Evolutionary conservation across 2,797 vertebrate species (phyloP).

Genomic region (Myotis planiceps): DNA sequence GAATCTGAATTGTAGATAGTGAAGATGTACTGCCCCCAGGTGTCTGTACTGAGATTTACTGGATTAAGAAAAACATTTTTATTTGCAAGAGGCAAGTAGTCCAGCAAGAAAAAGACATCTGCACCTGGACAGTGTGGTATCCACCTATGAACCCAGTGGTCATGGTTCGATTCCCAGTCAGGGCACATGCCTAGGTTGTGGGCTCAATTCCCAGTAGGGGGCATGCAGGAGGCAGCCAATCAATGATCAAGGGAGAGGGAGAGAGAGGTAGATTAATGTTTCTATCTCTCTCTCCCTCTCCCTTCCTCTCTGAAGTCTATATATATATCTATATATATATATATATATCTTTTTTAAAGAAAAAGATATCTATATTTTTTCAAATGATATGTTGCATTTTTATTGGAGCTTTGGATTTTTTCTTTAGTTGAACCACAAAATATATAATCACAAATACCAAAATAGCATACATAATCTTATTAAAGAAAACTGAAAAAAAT

Average conservation of each 20-base stretch:
- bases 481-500: not conserved
- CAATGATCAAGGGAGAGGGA: no score
- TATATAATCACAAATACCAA: not conserved
- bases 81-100: slow-evolving; percentile 28
- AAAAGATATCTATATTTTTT: not conserved
- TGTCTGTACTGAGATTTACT: slow-evolving; percentile 59
- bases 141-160: no score
- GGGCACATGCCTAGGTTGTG: no score
- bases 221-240: no score
- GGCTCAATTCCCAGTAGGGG: no score
- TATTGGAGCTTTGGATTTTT: slow-evolving; percentile 10
- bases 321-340: no score
- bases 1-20: slow-evolving; percentile 11
- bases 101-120: not conserved
- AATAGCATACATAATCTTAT: not conserved
- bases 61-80: slow-evolving; percentile 40
- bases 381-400: slow-evolving; percentile 14
- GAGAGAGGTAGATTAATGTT: no score
- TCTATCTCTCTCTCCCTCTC: no score
- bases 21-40: slow-evolving; percentile 77
- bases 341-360: not conserved
- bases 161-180: no score
- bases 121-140: no score
- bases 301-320: no score
- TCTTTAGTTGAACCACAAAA: not conserved